phyloP scores from a whole-genome alignment of 1,140 invertebrate species.

The Monomorium pharaonis region DNA sequence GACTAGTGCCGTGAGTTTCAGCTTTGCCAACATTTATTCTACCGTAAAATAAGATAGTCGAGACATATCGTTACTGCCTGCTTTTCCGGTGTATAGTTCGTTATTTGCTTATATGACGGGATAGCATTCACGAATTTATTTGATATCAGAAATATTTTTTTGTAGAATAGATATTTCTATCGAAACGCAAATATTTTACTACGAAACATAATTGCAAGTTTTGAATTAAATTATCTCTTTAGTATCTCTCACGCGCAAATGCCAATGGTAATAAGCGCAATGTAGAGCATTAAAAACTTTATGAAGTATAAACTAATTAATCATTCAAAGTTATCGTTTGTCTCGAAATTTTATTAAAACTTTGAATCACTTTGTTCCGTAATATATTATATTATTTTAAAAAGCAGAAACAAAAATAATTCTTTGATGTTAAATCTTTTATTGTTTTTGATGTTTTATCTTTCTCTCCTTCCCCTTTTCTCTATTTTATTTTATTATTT shows the following conservation, averaged over 20 bases:
- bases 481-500: slow-evolving; percentile 4
- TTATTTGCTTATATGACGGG: not conserved
- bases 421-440: not conserved
- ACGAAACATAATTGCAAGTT: not conserved
- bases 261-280: not conserved
- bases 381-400: not conserved
- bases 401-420: not conserved
- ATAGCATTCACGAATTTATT: not conserved
- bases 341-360: not conserved
- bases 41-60: slow-evolving; percentile 30
- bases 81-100: not conserved
- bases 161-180: not conserved
- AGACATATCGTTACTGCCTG: not conserved
- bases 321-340: slow-evolving; percentile 6
- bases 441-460: not conserved
- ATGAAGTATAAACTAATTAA: slow-evolving; percentile 19
- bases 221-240: slow-evolving; percentile 6
- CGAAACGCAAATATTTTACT: not conserved
- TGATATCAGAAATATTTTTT: slow-evolving; percentile 13
- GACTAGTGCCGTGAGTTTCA: not conserved
- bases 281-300: slow-evolving; percentile 25
- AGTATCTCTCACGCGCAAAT: not conserved
- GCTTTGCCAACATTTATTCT: slow-evolving; percentile 11
- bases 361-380: not conserved
- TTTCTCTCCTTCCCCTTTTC: not conserved